Conservation (phyloP, 2,888 invertebrate species). For the Nineta flava region DNA sequence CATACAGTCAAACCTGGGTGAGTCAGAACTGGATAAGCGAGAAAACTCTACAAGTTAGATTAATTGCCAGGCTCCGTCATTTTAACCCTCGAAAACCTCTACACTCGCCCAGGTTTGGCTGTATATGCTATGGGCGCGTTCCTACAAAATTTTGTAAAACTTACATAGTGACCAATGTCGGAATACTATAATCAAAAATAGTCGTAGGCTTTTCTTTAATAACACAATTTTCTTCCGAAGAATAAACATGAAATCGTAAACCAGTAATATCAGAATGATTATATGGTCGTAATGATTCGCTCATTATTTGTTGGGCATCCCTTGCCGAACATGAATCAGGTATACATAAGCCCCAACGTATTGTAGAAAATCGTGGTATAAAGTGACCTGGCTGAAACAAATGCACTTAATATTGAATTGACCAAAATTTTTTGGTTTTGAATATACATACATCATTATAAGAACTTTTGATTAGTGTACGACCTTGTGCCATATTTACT, state of each 20-base stretch:
- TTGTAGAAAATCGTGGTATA: conserved; percentile 50
- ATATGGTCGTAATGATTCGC: conserved; percentile 40
- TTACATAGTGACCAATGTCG: conserved; percentile 22
- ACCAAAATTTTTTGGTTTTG: not conserved
- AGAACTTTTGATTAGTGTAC: conserved; percentile 43
- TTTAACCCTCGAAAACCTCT: no score
- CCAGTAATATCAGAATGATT: conserved; percentile 34
- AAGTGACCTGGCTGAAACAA: conserved; percentile 49
- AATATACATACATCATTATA: conserved; percentile 41
- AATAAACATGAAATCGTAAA: conserved; percentile 39
- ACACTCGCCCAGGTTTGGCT: no score
- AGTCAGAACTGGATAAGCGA: no score
- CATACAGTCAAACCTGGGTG: no score
- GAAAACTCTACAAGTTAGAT: no score
- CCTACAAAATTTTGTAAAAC: not conserved
- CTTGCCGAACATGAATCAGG: conserved; percentile 44
- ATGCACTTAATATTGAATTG: not conserved
- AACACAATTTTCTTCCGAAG: conserved; percentile 41
- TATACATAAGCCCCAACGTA: conserved; percentile 55
- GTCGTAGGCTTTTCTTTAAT: conserved; percentile 25
- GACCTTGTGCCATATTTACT: conserved; percentile 45
- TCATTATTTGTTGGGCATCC: conserved; percentile 39
- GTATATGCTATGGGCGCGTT: no score
- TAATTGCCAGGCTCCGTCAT: no score
- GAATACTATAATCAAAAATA: conserved; percentile 19